Evolutionary conservation across 2,797 vertebrate species (phyloP), one percentile per base, ranked within the genome.

Genomic region (Gadopsis bispinosus): DNA sequence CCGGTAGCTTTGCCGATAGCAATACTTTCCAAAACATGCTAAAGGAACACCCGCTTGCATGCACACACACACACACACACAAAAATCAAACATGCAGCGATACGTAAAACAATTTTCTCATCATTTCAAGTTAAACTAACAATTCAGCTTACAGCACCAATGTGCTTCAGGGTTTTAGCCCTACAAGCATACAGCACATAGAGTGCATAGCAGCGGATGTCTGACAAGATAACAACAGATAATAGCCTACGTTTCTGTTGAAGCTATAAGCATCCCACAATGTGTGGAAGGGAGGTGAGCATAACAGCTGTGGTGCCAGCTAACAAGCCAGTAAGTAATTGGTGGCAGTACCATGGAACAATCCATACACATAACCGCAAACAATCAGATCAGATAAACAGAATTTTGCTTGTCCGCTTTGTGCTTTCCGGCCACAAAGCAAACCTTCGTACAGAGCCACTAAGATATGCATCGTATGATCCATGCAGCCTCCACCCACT

Each of bases 251-350:
- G 73, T 87, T 86, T 85, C 64, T 80, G 77, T 81, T 55, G 54
- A 61, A 80, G 80, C 84, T 85, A 67, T 66, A 67, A 81, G 84
- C 81, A 64, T 79, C 68, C 70, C 65, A 73, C 77, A 60, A 61
- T 89, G 83, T 82, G 88, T 90, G 39, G 76, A 84, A 83, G 89
- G 86, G 81, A 87, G 85, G 82, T 85, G 79, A 88, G 83, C 77
- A 20, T 39, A 87, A 68, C 85, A 83, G 88, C 83, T 88, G 84
- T 29, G 69, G 77, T 77, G 75, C 64, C 63, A 37, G 70, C 88
- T 89, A 91, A 89, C 87, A 89, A 89, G 80, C 87, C 85, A 87
- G 74, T 80, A 81, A 89, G 86, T 88, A 92, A 90, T 89, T 91
- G 87, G 85, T 81, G 82, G 64, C 78, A 80, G 81, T 41, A 64